Percentiles rank a stretch among this genome's conserved stretches.
phyloP scores from a whole-genome alignment of 2,113 vertebrate genomes.

The Gopherus evgoodei region DNA sequence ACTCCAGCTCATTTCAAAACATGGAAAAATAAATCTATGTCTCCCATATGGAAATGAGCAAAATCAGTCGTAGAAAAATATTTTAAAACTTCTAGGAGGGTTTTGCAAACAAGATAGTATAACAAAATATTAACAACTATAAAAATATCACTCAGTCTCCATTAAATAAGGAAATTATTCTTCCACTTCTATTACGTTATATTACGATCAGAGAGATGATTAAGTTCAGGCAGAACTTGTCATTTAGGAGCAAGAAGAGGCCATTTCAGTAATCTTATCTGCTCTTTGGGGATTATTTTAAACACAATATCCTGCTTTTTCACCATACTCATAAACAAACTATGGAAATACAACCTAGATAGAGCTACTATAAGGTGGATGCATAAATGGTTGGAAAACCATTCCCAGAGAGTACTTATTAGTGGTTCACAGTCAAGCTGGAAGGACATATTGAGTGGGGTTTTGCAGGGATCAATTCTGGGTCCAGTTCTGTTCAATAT shows the following conservation, averaged over 20 bases:
- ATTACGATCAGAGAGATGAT: background rate
- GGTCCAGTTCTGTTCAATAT: too few species aligned
- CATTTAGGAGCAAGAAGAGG: background rate
- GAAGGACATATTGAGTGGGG: too few species aligned
- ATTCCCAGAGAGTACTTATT: too few species aligned
- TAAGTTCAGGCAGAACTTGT: background rate
- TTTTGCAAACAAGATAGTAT: slow-evolving; percentile 7
- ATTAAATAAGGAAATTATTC: slow-evolving; percentile 40
- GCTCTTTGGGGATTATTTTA: background rate
- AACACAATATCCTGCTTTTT: background rate
- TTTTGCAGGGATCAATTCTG: too few species aligned
- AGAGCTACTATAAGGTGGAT: too few species aligned
- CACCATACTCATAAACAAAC: background rate
- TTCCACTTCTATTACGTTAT: background rate
- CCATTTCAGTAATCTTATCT: background rate
- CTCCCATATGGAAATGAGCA: slow-evolving; percentile 60
- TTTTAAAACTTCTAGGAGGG: slow-evolving; percentile 47
- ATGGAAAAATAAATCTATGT: slow-evolving; percentile 53
- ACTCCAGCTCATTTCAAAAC: slow-evolving; percentile 66
- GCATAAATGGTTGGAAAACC: too few species aligned
- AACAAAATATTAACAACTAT: background rate
- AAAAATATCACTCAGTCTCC: background rate
- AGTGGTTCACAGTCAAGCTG: too few species aligned
- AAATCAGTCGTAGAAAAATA: slow-evolving; percentile 46
- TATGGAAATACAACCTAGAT: too few species aligned